These are phyloP conservation scores for Campoplex nolae DNA, from an alignment of 2,888 invertebrate species.

Conservation along the genomic window DNA sequence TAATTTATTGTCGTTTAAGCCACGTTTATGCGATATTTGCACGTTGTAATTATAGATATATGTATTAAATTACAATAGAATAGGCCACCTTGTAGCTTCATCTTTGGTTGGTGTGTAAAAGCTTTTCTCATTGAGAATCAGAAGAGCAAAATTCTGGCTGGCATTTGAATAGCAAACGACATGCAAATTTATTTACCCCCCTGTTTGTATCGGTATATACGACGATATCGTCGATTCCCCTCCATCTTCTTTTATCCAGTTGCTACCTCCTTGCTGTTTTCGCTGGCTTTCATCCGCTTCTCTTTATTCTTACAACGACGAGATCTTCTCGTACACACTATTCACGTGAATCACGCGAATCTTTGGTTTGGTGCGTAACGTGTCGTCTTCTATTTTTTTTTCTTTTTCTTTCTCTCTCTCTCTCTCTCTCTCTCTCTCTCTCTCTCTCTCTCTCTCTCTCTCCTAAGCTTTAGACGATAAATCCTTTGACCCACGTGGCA, in stretches of 20 bases:
- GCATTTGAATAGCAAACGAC: slow-evolving; percentile 84
- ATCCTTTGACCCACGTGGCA: slow-evolving; percentile 58
- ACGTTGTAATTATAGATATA: background rate
- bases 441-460: background rate
- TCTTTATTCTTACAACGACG: slow-evolving; percentile 10
- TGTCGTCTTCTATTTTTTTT: slow-evolving; percentile 16
- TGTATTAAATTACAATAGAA: slow-evolving; percentile 61
- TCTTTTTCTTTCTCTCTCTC: background rate
- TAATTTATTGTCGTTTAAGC: slow-evolving; percentile 63
- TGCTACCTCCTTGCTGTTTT: slow-evolving; percentile 12
- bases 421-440: background rate
- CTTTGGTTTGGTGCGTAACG: slow-evolving; percentile 21
- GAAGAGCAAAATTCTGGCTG: slow-evolving; percentile 77
- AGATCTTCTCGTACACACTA: slow-evolving; percentile 26
- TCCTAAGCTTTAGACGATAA: slow-evolving; percentile 59
- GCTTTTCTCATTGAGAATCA: slow-evolving; percentile 77
- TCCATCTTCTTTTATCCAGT: slow-evolving; percentile 13
- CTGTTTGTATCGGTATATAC: slow-evolving; percentile 32
- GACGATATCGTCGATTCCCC: slow-evolving; percentile 34
- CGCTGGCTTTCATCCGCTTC: slow-evolving; percentile 42
- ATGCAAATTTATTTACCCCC: slow-evolving; percentile 79
- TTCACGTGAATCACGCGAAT: slow-evolving; percentile 57
- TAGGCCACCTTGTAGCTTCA: slow-evolving; percentile 23
- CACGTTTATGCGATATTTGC: slow-evolving; percentile 76
- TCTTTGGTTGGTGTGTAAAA: background rate